A percentile compares a stretch with the other conserved stretches of the same genome.
phyloP scores from a whole-genome alignment of 2,113 vertebrate species.

The Neopipo cinnamomea region DNA sequence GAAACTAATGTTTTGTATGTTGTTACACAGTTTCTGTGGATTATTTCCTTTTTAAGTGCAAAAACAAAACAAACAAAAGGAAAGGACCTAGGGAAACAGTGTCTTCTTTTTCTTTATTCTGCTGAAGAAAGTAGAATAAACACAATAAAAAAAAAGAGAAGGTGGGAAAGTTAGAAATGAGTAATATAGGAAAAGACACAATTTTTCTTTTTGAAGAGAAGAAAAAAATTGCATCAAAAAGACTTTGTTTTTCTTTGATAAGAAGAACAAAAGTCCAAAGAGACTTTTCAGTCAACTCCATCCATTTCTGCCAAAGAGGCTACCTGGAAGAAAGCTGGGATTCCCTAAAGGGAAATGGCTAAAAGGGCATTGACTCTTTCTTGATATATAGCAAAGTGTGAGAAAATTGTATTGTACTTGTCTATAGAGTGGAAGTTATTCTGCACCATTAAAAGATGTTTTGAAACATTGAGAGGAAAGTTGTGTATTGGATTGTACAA shows the following conservation, averaged over 20 bases:
- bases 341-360: neutral
- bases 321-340: neutral
- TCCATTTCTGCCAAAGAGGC: neutral
- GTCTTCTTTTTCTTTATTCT: neutral
- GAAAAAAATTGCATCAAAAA: neutral
- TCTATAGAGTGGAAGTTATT: neutral
- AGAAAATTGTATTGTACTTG: neutral
- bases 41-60: neutral
- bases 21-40: neutral
- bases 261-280: neutral
- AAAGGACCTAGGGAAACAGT: neutral
- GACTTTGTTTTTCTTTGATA: neutral
- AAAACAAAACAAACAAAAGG: neutral
- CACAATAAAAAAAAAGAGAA: neutral
- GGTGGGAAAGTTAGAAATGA: neutral
- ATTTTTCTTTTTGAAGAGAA: neutral
- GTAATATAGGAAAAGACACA: rapidly evolving
- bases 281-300: neutral
- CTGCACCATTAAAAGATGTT: neutral
- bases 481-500: neutral
- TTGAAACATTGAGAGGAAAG: neutral
- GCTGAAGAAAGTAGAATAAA: neutral
- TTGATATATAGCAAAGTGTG: neutral
- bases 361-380: neutral
- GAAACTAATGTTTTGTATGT: neutral